phyloP scores from a whole-genome alignment of 2,888 invertebrate species.

The Halictus ligatus region DNA sequence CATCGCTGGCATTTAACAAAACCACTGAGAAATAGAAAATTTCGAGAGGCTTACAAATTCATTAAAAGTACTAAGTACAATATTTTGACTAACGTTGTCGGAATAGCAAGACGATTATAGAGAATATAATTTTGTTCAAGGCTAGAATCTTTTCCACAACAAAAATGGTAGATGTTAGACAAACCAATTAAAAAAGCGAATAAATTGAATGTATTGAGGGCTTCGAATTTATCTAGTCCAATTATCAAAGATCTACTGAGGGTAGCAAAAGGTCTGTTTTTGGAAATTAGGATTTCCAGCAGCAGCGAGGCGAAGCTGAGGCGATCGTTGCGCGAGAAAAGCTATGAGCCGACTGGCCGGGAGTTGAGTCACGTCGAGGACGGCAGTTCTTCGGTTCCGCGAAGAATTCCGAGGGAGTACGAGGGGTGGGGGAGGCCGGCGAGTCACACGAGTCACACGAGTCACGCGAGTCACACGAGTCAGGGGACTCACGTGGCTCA shows the following conservation, averaged over 20 bases:
- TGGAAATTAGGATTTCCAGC: slow-evolving; percentile 56
- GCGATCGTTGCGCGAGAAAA: slow-evolving; percentile 77
- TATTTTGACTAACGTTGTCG: too few relatives aligned
- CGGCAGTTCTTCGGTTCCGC: slow-evolving; percentile 66
- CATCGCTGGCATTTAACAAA: too few relatives aligned
- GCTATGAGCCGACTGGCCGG: slow-evolving; percentile 71
- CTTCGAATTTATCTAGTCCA: too few relatives aligned
- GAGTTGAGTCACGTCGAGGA: slow-evolving; percentile 70
- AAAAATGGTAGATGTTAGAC: too few relatives aligned
- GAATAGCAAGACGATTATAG: too few relatives aligned
- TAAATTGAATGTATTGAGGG: too few relatives aligned
- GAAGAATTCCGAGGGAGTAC: slow-evolving; percentile 74
- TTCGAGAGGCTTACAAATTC: too few relatives aligned
- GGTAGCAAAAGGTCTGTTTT: neutral
- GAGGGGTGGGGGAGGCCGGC: slow-evolving; percentile 72
- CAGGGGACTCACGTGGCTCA: slow-evolving; percentile 57
- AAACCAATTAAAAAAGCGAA: too few relatives aligned
- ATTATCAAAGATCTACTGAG: neutral
- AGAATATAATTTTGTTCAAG: too few relatives aligned
- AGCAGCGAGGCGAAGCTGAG: slow-evolving; percentile 76
- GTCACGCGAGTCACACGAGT: slow-evolving; percentile 59
- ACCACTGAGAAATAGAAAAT: too few relatives aligned
- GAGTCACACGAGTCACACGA: slow-evolving; percentile 61
- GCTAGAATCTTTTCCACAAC: too few relatives aligned
- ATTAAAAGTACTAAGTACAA: too few relatives aligned